Percentiles rank a stretch among this genome's conserved stretches.
Conservation (phyloP, 1,140 invertebrate genomes). For the Megathymus violae region DNA sequence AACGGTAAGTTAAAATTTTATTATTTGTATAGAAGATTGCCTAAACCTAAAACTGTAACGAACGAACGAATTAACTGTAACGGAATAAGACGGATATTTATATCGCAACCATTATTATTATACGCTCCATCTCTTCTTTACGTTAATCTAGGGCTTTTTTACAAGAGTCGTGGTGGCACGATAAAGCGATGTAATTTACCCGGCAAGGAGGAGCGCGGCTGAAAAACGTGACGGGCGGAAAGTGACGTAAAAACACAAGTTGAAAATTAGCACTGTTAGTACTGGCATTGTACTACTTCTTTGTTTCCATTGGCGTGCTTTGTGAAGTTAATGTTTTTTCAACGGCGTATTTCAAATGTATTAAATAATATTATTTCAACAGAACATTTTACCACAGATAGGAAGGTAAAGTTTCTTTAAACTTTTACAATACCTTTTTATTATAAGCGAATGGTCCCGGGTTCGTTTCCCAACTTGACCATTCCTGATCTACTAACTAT, state of each 20-base stretch:
- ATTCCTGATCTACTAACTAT: too few relatives aligned
- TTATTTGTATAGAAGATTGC: too few relatives aligned
- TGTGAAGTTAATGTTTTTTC: constrained; percentile 6
- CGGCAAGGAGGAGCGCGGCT: not conserved
- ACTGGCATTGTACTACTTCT: not conserved
- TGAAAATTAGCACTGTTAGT: constrained; percentile 11
- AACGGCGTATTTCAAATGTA: not conserved
- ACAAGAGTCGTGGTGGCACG: constrained; percentile 36
- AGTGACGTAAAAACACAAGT: constrained; percentile 11
- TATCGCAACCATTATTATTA: not conserved
- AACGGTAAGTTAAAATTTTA: too few relatives aligned
- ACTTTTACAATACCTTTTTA: too few relatives aligned
- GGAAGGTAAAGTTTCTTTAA: too few relatives aligned
- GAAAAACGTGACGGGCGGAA: not conserved
- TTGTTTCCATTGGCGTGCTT: not conserved
- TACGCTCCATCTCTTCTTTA: not conserved
- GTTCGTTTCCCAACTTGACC: too few relatives aligned
- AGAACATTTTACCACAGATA: too few relatives aligned
- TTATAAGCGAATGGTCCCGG: too few relatives aligned
- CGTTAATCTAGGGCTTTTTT: constrained; percentile 34
- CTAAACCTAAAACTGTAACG: too few relatives aligned
- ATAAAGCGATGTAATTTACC: constrained; percentile 42
- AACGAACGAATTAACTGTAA: too few relatives aligned
- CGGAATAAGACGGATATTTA: too few relatives aligned
- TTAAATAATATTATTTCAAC: too few relatives aligned